A percentile compares a stretch with the other conserved stretches of the same genome.
phyloP scores from a whole-genome alignment of 2,888 invertebrate genomes.

The Crepidodera aurea region DNA sequence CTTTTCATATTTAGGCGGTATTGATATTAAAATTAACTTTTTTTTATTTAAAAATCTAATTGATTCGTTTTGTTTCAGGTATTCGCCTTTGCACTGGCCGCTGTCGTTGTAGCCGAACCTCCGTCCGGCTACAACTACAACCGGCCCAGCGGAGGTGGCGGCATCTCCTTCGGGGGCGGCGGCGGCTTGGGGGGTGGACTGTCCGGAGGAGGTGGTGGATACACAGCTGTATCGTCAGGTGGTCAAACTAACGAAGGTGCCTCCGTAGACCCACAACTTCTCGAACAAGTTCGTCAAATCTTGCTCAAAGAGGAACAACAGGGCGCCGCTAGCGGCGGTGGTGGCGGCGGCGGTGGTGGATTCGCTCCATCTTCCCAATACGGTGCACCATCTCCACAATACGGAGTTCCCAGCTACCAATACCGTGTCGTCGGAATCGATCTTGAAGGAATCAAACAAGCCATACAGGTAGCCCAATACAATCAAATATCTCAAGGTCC shows the following conservation, averaged over 20 bases:
- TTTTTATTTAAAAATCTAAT: background rate
- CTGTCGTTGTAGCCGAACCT: conserved; percentile 77
- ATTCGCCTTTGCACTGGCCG: conserved; percentile 82
- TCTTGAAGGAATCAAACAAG: conserved; percentile 85
- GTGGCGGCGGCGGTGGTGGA: conserved; percentile 63
- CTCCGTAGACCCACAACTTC: conserved; percentile 79
- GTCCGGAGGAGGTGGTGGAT: conserved; percentile 74
- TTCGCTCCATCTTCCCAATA: conserved; percentile 72
- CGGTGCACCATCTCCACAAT: conserved; percentile 72
- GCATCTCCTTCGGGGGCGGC: conserved; percentile 61
- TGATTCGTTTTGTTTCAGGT: conserved; percentile 67
- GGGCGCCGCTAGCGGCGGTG: conserved; percentile 65
- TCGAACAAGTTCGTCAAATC: conserved; percentile 86
- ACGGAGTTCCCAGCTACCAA: conserved; percentile 68
- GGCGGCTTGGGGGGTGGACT: conserved; percentile 50
- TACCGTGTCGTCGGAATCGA: conserved; percentile 83
- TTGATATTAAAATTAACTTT: background rate
- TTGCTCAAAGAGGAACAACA: conserved; percentile 81
- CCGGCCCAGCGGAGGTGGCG: conserved; percentile 66
- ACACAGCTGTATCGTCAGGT: conserved; percentile 79
- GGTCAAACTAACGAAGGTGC: conserved; percentile 85
- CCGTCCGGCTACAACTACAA: conserved; percentile 80
- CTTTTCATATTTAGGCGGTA: too few relatives aligned
- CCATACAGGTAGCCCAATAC: conserved; percentile 88
- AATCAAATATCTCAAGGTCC: conserved; percentile 68